These are phyloP conservation scores for Cynopterus sphinx DNA, from an alignment of 2,797 vertebrate species.

Conservation along the genomic window DNA sequence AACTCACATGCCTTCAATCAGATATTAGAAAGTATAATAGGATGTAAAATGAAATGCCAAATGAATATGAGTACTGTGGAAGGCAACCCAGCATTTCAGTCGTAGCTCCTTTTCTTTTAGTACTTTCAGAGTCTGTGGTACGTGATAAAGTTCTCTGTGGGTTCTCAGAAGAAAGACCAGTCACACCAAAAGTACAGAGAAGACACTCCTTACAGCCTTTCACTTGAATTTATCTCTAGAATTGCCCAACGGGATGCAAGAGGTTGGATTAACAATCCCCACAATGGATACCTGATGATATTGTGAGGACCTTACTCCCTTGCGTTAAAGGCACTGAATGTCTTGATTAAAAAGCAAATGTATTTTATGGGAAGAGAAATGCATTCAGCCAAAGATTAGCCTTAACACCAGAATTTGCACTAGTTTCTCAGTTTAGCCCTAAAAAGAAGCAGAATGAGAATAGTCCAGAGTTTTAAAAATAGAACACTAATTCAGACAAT, in stretches of 20 bases:
- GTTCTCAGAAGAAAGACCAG: constrained; percentile 29
- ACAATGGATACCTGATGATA: background rate
- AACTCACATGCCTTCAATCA: background rate
- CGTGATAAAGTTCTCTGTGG: background rate
- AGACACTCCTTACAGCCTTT: background rate
- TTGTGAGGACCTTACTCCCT: background rate
- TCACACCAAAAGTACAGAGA: background rate
- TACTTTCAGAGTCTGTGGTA: background rate
- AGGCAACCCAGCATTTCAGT: background rate
- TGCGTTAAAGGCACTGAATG: constrained; percentile 3
- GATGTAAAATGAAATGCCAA: background rate
- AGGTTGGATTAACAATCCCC: background rate
- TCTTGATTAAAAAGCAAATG: constrained; percentile 16
- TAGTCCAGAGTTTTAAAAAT: background rate
- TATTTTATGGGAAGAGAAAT: constrained; percentile 35
- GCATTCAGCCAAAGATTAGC: background rate
- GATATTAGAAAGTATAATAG: background rate
- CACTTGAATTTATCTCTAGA: background rate
- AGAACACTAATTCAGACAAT: background rate
- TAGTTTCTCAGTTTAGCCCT: background rate
- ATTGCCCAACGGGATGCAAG: background rate
- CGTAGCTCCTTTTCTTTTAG: background rate
- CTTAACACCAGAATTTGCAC: background rate
- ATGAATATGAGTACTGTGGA: background rate
- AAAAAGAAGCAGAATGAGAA: constrained; percentile 14